Conservation (phyloP, 2,797 vertebrate genomes). For the Lacerta bilineata region DNA sequence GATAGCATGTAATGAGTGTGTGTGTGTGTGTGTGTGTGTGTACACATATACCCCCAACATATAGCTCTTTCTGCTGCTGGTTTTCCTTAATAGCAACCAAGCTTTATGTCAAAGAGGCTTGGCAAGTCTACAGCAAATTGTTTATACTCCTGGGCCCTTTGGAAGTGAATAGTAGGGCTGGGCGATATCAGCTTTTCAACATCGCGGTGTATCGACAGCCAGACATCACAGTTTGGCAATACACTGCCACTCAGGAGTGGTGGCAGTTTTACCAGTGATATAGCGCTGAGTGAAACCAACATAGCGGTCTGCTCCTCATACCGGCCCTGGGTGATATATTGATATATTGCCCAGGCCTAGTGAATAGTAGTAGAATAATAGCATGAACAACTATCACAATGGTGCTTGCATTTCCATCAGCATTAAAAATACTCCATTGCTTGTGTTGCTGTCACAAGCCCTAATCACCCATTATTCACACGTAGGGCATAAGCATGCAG, state of each 20-base stretch:
- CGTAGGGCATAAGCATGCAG: too few relatives aligned
- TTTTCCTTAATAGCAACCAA: background rate
- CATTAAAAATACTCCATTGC: background rate
- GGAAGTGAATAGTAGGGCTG: background rate
- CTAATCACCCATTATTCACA: too few relatives aligned
- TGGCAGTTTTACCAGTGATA: too few relatives aligned
- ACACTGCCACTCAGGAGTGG: too few relatives aligned
- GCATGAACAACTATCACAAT: background rate
- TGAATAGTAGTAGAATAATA: too few relatives aligned
- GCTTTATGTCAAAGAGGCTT: background rate
- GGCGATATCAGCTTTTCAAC: too few relatives aligned
- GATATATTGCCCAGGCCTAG: too few relatives aligned
- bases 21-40: background rate
- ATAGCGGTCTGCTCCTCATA: too few relatives aligned
- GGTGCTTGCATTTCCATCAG: background rate
- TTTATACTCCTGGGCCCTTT: background rate
- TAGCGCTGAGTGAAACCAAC: too few relatives aligned
- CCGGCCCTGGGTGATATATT: too few relatives aligned
- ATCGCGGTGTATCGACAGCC: too few relatives aligned
- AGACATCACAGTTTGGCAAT: too few relatives aligned
- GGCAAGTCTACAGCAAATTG: background rate
- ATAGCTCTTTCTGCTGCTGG: background rate
- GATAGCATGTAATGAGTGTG: background rate
- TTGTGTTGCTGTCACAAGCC: background rate
- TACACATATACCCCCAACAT: background rate